phyloP scores from a whole-genome alignment of 2,888 invertebrate species.

The Eilema caniola region DNA sequence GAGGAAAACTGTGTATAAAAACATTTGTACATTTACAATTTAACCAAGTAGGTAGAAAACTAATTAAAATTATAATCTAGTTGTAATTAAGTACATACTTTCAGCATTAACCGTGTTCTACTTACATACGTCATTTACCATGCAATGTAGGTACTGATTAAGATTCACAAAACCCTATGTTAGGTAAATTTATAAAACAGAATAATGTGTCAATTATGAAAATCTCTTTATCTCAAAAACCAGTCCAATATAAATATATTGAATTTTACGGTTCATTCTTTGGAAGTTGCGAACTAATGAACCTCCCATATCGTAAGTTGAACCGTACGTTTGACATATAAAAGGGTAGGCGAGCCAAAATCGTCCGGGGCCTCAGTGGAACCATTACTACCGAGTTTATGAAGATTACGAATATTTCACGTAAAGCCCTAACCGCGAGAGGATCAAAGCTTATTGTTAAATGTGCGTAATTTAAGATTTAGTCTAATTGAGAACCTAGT shows the following conservation, averaged over 20 bases:
- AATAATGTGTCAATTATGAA: background rate
- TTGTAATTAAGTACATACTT: background rate
- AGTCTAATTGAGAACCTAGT: no score
- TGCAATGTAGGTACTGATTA: background rate
- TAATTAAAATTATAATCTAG: background rate
- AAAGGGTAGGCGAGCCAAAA: conserved; percentile 40
- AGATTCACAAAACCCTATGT: background rate
- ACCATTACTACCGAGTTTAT: conserved; percentile 47
- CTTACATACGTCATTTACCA: background rate
- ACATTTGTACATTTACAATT: conserved; percentile 18
- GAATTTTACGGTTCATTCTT: conserved; percentile 35
- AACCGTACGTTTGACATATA: conserved; percentile 38
- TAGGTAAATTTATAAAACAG: background rate
- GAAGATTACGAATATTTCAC: conserved; percentile 54
- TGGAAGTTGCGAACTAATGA: conserved; percentile 43
- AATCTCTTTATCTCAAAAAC: conserved; percentile 17
- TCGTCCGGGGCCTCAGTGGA: conserved; percentile 39
- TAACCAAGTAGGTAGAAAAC: conserved; percentile 13
- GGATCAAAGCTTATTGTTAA: conserved; percentile 47
- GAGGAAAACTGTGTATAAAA: conserved; percentile 16
- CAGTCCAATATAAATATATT: conserved; percentile 26
- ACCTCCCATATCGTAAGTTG: conserved; percentile 45
- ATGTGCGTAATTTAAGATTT: conserved; percentile 2
- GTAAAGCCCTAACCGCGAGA: conserved; percentile 43
- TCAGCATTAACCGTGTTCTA: background rate